phyloP scores from a whole-genome alignment of 1,140 invertebrate species.

The Grapholita molesta region DNA sequence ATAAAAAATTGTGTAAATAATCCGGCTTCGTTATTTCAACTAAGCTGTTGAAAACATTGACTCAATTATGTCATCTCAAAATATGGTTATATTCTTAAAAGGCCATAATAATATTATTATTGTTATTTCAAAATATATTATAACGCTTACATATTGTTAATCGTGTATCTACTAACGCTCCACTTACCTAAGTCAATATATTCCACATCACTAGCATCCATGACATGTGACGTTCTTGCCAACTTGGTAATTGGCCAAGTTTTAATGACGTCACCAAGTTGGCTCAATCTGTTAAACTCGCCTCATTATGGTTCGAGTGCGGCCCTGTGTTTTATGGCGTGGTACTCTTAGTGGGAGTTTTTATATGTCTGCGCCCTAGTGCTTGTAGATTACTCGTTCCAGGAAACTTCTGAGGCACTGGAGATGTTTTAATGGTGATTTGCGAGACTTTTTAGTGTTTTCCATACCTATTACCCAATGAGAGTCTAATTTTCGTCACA shows the following conservation, averaged over 20 bases:
- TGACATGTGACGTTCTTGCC: conserved; percentile 28
- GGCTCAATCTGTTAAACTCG: conserved; percentile 20
- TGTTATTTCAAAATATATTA: no score
- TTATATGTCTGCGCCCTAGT: not conserved
- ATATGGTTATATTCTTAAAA: no score
- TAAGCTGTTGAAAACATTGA: no score
- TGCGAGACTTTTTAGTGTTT: not conserved
- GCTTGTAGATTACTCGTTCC: not conserved
- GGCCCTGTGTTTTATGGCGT: conserved; percentile 2
- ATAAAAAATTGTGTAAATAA: no score
- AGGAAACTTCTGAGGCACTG: not conserved
- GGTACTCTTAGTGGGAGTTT: not conserved
- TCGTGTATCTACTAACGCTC: not conserved
- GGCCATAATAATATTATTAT: no score
- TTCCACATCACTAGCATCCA: not conserved
- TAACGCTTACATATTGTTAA: not conserved
- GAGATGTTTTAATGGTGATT: not conserved
- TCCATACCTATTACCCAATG: no score
- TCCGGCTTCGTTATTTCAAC: no score
- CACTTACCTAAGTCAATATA: not conserved
- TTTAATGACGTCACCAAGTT: conserved; percentile 18
- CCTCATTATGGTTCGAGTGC: not conserved
- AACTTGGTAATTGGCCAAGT: conserved; percentile 23
- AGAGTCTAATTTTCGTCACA: no score
- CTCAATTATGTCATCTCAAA: no score